Base-by-base conservation (phyloP, 2,797 vertebrate species). In the Semotilus atromaculatus region DNA sequence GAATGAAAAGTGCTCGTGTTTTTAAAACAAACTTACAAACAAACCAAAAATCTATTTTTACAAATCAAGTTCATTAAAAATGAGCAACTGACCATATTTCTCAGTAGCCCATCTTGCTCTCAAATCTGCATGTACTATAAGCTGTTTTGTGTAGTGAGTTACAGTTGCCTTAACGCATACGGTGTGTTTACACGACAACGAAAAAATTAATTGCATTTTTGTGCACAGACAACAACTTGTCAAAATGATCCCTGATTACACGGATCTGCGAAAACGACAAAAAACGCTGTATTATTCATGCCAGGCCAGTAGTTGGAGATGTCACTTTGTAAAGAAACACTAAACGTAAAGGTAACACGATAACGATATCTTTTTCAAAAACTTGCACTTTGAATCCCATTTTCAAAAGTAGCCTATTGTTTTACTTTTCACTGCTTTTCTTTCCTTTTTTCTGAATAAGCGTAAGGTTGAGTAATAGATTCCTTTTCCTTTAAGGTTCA, bases 401-500 rank as follows among this genome's bases (percentile, higher is more conserved):
- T 16, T 31, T 64, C 26, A 31, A 31, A 64, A 64, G 26, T 29
- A n/a, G n/a, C n/a, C n/a, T 10, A 16, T 16, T 8, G 0, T 5
- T n/a, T 36, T 53, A 31, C 7, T n/a, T 79, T 29, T 43, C 34
- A 78, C 34, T 43, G 26, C 38, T 31, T 45, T 45, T 23, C 21
- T 66, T 23, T 45, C 6, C 10, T 18, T 64, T 58, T 26, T 31
- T 3, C 29, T 18, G 38, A 71, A 71, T n/a, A 13, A 29, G 1
- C 16, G 19, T 74, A 48, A 48, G 4, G 45, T 48, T 48, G 14
- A 55, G n/a, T 23, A 45, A 11, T 34, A 5, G 31, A 55, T 75
- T 9, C 40, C 7, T 62, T 26, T 62, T n/a, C 83, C 72, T 75
- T 80, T 83, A 76, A 66, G 43, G 7, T 77, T 60, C 7, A 36